Conservation (phyloP, 2,888 invertebrate species). For the Diadegma fenestrale region DNA sequence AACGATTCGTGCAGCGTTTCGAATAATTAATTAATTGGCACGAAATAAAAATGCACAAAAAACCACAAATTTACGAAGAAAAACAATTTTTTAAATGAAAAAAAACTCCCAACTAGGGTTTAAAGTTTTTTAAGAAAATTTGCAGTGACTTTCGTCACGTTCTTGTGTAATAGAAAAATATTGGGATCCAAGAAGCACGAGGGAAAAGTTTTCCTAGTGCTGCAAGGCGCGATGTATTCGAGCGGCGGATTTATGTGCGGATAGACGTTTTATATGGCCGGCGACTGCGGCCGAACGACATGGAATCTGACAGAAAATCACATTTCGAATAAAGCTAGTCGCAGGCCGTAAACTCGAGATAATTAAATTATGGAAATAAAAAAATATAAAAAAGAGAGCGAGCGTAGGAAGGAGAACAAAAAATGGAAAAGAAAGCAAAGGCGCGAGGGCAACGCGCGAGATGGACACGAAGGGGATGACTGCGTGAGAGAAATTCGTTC, state of each 20-base stretch:
- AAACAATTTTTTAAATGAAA: no score
- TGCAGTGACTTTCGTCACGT: no score
- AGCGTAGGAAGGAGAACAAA: conserved; percentile 71
- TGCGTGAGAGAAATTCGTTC: conserved; percentile 40
- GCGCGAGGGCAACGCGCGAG: conserved; percentile 15
- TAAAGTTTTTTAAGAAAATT: no score
- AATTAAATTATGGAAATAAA: conserved; percentile 84
- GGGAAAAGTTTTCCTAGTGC: no score
- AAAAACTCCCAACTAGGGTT: no score
- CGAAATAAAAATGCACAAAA: no score
- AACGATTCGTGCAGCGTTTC: background rate
- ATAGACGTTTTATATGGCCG: conserved; percentile 75
- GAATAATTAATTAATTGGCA: background rate
- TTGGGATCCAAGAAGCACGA: conserved; percentile 32
- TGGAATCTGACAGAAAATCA: conserved; percentile 26
- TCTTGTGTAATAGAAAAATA: background rate
- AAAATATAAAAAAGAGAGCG: conserved; percentile 61
- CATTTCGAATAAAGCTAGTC: conserved; percentile 73
- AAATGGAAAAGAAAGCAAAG: conserved; percentile 39
- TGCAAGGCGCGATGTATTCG: no score
- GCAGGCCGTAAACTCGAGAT: conserved; percentile 80
- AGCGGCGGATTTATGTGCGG: conserved; percentile 79
- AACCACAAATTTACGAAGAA: no score
- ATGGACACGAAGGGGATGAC: conserved; percentile 13
- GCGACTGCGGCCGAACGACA: conserved; percentile 75